A percentile compares a stretch with the other conserved stretches of the same genome.
These are phyloP conservation scores for Dipus sagitta DNA, from an alignment of 2,797 vertebrate species.

Conservation along the genomic window DNA sequence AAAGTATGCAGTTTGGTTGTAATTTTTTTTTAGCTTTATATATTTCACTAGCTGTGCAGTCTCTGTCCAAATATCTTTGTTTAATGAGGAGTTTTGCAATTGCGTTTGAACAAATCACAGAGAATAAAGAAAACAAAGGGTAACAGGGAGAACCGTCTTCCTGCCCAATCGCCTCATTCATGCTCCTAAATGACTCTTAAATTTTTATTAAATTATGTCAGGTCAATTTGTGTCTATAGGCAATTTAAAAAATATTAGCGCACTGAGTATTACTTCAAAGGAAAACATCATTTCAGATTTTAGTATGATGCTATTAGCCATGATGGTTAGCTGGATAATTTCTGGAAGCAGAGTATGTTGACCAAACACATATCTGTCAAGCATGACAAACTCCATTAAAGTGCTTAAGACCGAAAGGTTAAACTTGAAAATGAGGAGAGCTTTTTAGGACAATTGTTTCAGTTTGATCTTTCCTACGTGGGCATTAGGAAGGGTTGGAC, in stretches of 20 bases:
- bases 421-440: conserved; percentile 40
- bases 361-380: conserved; percentile 75
- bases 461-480: conserved; percentile 40
- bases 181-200: conserved; percentile 51
- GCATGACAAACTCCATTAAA: conserved; percentile 78
- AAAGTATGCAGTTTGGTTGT: background rate
- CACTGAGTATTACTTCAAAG: conserved; percentile 64
- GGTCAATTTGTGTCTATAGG: conserved; percentile 67
- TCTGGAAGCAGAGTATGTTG: conserved; percentile 82
- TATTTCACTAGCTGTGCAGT: background rate
- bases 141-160: background rate
- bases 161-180: conserved; percentile 19
- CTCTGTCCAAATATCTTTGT: background rate
- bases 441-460: conserved; percentile 11
- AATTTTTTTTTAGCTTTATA: background rate
- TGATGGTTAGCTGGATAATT: conserved; percentile 74
- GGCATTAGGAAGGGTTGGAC: conserved; percentile 35
- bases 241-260: conserved; percentile 71
- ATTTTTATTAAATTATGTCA: conserved; percentile 66
- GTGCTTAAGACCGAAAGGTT: conserved; percentile 25
- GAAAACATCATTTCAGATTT: conserved; percentile 78
- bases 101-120: conserved; percentile 19
- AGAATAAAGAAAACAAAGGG: conserved; percentile 33
- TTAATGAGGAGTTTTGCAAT: conserved; percentile 16
- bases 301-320: conserved; percentile 73